These are phyloP conservation scores for Machimus rusticus DNA, from an alignment of 2,888 invertebrate genomes.

Conservation along the genomic window DNA sequence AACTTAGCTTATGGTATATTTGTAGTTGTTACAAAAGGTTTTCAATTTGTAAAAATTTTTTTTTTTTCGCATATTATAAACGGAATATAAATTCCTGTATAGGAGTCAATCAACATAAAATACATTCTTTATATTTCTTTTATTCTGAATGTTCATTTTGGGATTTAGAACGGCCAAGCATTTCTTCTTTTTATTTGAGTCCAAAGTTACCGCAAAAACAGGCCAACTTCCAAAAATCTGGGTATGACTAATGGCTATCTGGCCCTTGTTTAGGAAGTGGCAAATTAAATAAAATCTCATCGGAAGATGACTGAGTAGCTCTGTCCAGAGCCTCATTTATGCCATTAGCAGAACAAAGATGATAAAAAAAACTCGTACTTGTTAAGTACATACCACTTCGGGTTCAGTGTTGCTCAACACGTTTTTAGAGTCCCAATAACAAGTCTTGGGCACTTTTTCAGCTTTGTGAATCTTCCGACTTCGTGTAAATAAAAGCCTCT, in stretches of 20 bases:
- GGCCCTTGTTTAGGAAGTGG: background rate
- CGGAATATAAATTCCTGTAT: too few relatives aligned
- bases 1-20: too few relatives aligned
- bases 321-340: background rate
- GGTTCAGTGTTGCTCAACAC: constrained; percentile 29
- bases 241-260: background rate
- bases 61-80: too few relatives aligned
- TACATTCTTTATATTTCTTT: too few relatives aligned
- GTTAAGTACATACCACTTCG: constrained; percentile 29
- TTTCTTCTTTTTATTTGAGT: background rate
- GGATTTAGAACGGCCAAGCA: background rate
- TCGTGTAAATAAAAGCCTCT: constrained; percentile 27
- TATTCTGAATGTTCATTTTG: background rate
- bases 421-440: constrained; percentile 25
- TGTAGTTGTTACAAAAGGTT: too few relatives aligned
- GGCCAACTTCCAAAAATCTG: background rate
- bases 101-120: too few relatives aligned
- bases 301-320: background rate
- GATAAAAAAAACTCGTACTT: constrained; percentile 17
- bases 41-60: too few relatives aligned
- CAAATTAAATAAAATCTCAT: constrained; percentile 14
- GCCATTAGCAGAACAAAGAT: constrained; percentile 18
- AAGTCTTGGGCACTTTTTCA: constrained; percentile 29
- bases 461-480: constrained; percentile 32
- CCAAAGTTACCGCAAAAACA: background rate